Base-by-base conservation (phyloP, 2,797 vertebrate species). In the Dendrocincla tyrannina region DNA sequence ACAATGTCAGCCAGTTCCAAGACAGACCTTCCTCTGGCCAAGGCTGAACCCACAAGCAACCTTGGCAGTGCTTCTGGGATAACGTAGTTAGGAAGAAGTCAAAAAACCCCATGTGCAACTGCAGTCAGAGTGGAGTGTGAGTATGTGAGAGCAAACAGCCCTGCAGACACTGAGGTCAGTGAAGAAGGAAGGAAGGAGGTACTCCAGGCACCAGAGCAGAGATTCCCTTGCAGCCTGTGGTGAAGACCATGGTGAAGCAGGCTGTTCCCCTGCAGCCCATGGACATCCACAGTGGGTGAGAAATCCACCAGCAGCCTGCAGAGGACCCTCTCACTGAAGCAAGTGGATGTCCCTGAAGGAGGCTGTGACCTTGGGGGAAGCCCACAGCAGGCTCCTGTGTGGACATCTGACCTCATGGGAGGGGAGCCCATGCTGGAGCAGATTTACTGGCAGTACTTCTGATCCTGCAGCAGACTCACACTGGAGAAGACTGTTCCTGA, bases 301-400 rank as follows among this genome's bases (percentile, higher is more conserved):
- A 62, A 13, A 62, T 28, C 17, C 25, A 41, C 18, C 27, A 30
- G 27, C 59, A 62, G 27, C 37, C 27, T 28, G 28, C 59, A 62
- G 37, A 20, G 47, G 24, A 44, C 7, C 7, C 5, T 7, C 19
- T 15, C 0, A 1, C 6, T 19, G 12, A n/a, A 64, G 37, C 19
- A 44, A 19, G 37, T 30, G 25, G n/a, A 32, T 53, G 27, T 41
- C 25, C 20, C n/a, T 17, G 7, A 44, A 44, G 39, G 20, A 78
- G 16, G 13, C 12, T 64, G n/a, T 52, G 59, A 33, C 30, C 30
- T 24, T 7, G 4, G 35, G 18, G 24, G 9, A 41, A 27, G 17
- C 8, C 23, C 30, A 41, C 17, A 9, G 10, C 30, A 41, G 28
- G 5, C 17, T 49, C 15, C 16, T 17, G 22, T 46, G 32, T 46